A percentile compares a stretch with the other conserved stretches of the same genome.
Conservation (phyloP, 2,113 vertebrate genomes). For the Nestor notabilis region DNA sequence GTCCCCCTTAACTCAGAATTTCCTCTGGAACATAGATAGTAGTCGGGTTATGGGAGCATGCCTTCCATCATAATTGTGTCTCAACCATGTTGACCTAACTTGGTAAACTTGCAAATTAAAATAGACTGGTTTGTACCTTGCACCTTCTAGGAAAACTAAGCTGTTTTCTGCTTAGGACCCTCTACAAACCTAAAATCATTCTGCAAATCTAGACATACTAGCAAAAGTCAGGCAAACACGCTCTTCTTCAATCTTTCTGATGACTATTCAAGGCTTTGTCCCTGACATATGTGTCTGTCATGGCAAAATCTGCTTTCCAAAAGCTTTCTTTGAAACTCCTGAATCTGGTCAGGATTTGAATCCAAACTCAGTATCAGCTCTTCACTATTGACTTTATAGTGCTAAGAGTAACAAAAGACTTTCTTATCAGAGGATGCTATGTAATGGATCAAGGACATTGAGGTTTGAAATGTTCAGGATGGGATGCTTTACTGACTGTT, state of each 20-base stretch:
- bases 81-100: not conserved
- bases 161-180: not conserved
- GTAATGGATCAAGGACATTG: not conserved
- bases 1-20: not conserved
- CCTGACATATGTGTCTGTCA: not conserved
- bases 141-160: not conserved
- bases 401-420: not conserved
- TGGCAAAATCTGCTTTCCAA: not conserved
- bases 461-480: not conserved
- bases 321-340: not conserved
- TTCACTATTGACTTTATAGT: not conserved
- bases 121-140: not conserved
- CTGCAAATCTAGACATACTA: not conserved
- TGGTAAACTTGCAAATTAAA: not conserved
- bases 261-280: not conserved
- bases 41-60: not conserved
- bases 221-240: not conserved
- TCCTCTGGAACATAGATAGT: not conserved
- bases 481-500: not conserved
- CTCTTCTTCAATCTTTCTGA: not conserved
- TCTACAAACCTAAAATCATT: not conserved
- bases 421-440: not conserved
- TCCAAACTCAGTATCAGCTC: not conserved
- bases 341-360: not conserved
- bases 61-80: not conserved